These are phyloP conservation scores for Epinephelus fuscoguttatus DNA, from an alignment of 2,113 vertebrate species.

Conservation along the genomic window DNA sequence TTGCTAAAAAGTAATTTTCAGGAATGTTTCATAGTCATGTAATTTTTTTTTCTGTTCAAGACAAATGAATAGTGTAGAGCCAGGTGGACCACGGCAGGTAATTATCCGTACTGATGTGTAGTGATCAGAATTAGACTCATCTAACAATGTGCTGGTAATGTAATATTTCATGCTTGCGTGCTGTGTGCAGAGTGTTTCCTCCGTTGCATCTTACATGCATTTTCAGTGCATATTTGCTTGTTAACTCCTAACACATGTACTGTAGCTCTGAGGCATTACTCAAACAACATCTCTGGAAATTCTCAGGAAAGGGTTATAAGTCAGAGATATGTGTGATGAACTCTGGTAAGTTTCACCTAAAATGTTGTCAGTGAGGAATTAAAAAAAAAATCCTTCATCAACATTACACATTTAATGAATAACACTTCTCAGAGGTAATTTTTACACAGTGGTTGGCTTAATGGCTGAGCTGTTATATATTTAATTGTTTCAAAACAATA, in stretches of 20 bases:
- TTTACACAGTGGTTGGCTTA: conserved; percentile 72
- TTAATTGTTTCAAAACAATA: conserved; percentile 64
- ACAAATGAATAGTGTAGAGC: conserved; percentile 60
- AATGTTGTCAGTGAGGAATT: conserved; percentile 84
- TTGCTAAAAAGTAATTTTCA: conserved; percentile 50
- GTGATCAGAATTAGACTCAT: conserved; percentile 40
- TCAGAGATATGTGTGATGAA: conserved; percentile 88
- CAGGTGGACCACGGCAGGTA: conserved; percentile 61
- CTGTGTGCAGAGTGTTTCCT: conserved; percentile 40
- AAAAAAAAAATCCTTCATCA: conserved; percentile 70
- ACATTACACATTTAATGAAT: conserved; percentile 92
- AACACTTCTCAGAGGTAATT: conserved; percentile 79
- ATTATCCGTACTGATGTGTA: conserved; percentile 41
- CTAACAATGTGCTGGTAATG: conserved; percentile 32
- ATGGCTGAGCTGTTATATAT: conserved; percentile 62
- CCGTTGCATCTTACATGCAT: conserved; percentile 67
- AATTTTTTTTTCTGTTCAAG: conserved; percentile 47
- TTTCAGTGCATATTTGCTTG: conserved; percentile 85
- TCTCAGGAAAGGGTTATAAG: conserved; percentile 86
- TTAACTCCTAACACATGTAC: conserved; percentile 90
- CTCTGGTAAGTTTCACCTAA: conserved; percentile 87
- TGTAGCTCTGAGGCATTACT: conserved; percentile 86
- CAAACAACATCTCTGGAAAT: conserved; percentile 77
- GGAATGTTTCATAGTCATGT: conserved; percentile 75
- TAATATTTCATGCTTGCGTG: conserved; percentile 48